Percentiles rank a stretch among this genome's conserved stretches.
phyloP scores from a whole-genome alignment of 2,888 invertebrate genomes.

The Blera fallax region DNA sequence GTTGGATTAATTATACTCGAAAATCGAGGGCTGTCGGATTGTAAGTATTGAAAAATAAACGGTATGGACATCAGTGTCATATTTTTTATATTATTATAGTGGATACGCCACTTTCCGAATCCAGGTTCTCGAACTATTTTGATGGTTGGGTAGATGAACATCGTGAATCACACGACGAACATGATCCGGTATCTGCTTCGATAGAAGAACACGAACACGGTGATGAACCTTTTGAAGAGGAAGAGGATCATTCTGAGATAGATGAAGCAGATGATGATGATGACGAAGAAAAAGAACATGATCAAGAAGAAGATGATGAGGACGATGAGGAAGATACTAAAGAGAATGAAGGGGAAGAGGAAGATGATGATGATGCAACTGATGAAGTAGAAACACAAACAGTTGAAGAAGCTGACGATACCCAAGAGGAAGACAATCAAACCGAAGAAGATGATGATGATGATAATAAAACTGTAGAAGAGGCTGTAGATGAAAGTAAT shows the following conservation, averaged over 20 bases:
- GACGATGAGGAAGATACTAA: slow-evolving; percentile 78
- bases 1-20: slow-evolving; percentile 91
- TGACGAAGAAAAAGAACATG: slow-evolving; percentile 70
- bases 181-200: slow-evolving; percentile 77
- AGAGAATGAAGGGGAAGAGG: slow-evolving; percentile 77
- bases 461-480: slow-evolving; percentile 78
- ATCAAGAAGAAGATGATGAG: slow-evolving; percentile 78
- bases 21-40: slow-evolving; percentile 89
- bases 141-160: slow-evolving; percentile 88
- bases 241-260: slow-evolving; percentile 76
- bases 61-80: background rate
- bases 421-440: slow-evolving; percentile 74
- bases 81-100: slow-evolving; percentile 80
- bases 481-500: slow-evolving; percentile 74
- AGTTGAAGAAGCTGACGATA: slow-evolving; percentile 75
- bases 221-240: slow-evolving; percentile 77
- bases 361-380: slow-evolving; percentile 76
- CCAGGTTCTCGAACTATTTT: slow-evolving; percentile 88
- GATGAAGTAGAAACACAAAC: slow-evolving; percentile 78
- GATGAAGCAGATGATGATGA: slow-evolving; percentile 76
- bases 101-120: slow-evolving; percentile 85
- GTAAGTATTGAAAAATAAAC: slow-evolving; percentile 83
- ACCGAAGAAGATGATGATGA: slow-evolving; percentile 80
- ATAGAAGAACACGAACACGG: slow-evolving; percentile 79
- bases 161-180: slow-evolving; percentile 78